Base-by-base conservation (phyloP, 1,140 invertebrate species). In the Diachasmimorpha longicaudata region DNA sequence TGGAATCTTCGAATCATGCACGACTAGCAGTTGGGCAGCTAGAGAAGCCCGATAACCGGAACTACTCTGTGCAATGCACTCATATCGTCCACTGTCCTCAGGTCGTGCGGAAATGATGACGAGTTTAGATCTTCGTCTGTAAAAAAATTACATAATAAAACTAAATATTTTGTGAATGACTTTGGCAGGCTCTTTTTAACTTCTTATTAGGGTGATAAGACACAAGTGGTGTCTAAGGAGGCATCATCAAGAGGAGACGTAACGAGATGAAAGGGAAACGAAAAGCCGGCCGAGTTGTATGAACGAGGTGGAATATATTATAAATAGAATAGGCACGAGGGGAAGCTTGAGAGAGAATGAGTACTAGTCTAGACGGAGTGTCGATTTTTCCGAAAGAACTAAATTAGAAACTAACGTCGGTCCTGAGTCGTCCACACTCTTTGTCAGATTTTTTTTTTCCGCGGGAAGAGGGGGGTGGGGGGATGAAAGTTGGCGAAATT, bases 121-220 rank as follows among this genome's bases (percentile, higher is more conserved):
- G 87, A 95, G 90, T 88, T 93, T 92, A 88, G 94, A 94, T 91
- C 93, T 91, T 90, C 93, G 92, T 89, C 94, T 95, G 88, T n/a
- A n/a, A n/a, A 25, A 36, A 66, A 31, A 66, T 66, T 31, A 14
- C 58, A 66, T 14, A 66, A 36, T 66, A 14, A 10, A 31, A 14
- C 39, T 16, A 68, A 68, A 68, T 16, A 13, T 16, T 13, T 14
- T 25, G 5, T 67, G 63, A 42, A 36, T 71, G 46, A 19, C 23
- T 72, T 72, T 68, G 36, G 67, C 67, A 68, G n/a, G 44, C 58
- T 68, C 66, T 46, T 42, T 58, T 31, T 68, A 42, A 48, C 44
- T 23, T 69, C 67, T 70, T 31, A 75, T 44, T 19, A 25, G 21
- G 11, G 14, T 67, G 25, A 75, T 39, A 63, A 52, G 55, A 68